Conservation (phyloP, 2,888 invertebrate genomes). For the Andrena dorsata region DNA sequence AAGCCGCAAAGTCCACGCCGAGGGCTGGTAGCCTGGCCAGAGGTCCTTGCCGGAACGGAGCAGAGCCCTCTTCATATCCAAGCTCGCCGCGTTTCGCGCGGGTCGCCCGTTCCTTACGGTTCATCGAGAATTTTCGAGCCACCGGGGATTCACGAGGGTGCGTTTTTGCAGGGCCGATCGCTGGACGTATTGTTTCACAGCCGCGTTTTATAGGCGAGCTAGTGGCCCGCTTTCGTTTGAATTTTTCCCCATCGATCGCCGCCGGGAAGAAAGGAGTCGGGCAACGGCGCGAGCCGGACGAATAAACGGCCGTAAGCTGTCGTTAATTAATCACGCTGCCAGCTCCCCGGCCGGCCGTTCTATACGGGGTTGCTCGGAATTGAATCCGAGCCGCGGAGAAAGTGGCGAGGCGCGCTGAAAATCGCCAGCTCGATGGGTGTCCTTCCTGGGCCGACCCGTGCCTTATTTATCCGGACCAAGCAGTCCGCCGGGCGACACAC, state of each 20-base stretch:
- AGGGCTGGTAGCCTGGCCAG: too few relatives aligned
- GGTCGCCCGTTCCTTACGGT: background rate
- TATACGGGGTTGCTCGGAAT: too few relatives aligned
- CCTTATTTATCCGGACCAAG: conserved; percentile 57
- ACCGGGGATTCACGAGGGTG: background rate
- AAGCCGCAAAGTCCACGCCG: too few relatives aligned
- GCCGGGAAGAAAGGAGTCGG: conserved; percentile 33
- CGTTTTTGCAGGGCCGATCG: conserved; percentile 23
- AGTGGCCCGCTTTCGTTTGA: conserved; percentile 12
- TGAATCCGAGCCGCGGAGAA: background rate
- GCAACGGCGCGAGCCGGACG: background rate
- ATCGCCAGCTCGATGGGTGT: conserved; percentile 41
- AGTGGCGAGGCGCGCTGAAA: conserved; percentile 17
- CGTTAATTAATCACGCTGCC: conserved; percentile 41
- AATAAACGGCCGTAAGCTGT: conserved; percentile 19
- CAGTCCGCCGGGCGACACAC: conserved; percentile 18
- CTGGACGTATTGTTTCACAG: conserved; percentile 23
- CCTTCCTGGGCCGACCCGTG: conserved; percentile 30
- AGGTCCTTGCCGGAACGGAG: too few relatives aligned
- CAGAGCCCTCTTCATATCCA: too few relatives aligned
- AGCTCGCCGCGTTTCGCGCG: too few relatives aligned
- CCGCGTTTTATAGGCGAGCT: conserved; percentile 1
- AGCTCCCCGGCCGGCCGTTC: too few relatives aligned
- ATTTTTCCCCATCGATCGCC: conserved; percentile 38
- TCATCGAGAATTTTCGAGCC: conserved; percentile 8